phyloP scores from a whole-genome alignment of 1,140 invertebrate genomes.

The Pseudomyrmex sp. region DNA sequence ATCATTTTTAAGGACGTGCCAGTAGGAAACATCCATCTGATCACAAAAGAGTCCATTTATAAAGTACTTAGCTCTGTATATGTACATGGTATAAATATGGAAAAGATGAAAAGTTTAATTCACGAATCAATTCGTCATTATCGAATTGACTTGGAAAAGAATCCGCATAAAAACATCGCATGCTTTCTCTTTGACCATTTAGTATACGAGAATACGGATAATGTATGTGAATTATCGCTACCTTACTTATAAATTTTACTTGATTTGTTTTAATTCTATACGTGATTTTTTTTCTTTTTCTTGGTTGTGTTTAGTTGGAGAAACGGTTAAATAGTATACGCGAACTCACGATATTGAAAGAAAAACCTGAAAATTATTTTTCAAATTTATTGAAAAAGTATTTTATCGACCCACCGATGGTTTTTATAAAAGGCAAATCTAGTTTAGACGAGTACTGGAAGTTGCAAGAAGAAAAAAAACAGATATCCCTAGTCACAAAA shows the following conservation, averaged over 20 bases:
- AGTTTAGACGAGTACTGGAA: slow-evolving; percentile 87
- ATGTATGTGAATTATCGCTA: slow-evolving; percentile 87
- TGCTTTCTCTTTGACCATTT: too few relatives aligned
- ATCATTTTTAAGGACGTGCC: slow-evolving; percentile 93
- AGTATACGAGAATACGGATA: slow-evolving; percentile 85
- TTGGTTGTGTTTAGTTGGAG: slow-evolving; percentile 86
- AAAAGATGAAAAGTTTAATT: slow-evolving; percentile 90
- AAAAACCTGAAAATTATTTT: slow-evolving; percentile 90
- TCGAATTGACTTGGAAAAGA: slow-evolving; percentile 90
- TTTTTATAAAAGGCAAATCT: slow-evolving; percentile 86
- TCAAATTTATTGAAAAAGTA: slow-evolving; percentile 89
- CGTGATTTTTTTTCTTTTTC: slow-evolving; percentile 20
- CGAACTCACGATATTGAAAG: slow-evolving; percentile 87
- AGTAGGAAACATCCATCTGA: slow-evolving; percentile 87
- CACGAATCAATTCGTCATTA: slow-evolving; percentile 90
- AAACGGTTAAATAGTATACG: slow-evolving; percentile 83
- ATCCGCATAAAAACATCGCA: slow-evolving; percentile 86
- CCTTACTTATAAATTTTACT: slow-evolving; percentile 18
- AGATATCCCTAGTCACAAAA: slow-evolving; percentile 88
- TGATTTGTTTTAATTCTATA: neutral
- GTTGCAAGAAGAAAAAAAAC: slow-evolving; percentile 89
- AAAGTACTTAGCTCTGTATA: slow-evolving; percentile 86
- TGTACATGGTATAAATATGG: slow-evolving; percentile 89
- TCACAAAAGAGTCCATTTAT: slow-evolving; percentile 86
- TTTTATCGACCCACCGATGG: slow-evolving; percentile 87